These are phyloP conservation scores for Tachycineta bicolor DNA, from an alignment of 2,113 vertebrate genomes.

Conservation along the genomic window DNA sequence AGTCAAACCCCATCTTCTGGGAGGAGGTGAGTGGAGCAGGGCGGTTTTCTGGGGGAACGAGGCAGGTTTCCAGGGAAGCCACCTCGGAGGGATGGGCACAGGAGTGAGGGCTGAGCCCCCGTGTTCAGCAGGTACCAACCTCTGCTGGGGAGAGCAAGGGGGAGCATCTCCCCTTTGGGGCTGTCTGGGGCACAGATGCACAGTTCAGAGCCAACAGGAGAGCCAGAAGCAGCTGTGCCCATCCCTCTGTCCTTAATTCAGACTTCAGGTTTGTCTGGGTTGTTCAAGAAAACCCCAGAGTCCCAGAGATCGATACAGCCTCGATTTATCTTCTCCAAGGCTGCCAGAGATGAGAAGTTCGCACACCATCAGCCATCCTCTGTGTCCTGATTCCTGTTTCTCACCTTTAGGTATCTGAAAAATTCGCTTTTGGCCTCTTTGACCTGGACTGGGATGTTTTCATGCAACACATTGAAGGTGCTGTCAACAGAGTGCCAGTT, in stretches of 20 bases:
- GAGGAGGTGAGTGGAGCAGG: slow-evolving; percentile 81
- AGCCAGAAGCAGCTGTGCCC: not conserved
- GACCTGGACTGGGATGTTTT: slow-evolving; percentile 98
- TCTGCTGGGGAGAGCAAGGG: fast-evolving
- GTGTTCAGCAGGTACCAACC: fast-evolving
- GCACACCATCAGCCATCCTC: not conserved
- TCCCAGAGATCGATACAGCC: not conserved
- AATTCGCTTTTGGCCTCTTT: slow-evolving; percentile 94
- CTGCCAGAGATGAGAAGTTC: not conserved
- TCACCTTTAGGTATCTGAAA: slow-evolving; percentile 83
- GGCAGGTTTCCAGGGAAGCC: not conserved
- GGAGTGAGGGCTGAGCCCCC: fast-evolving
- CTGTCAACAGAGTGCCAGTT: slow-evolving; percentile 87
- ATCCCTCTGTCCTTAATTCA: not conserved
- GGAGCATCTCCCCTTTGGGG: not conserved
- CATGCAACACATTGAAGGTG: slow-evolving; percentile 90
- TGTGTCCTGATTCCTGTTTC: not conserved
- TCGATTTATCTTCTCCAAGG: fast-evolving
- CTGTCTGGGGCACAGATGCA: fast-evolving
- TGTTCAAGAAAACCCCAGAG: not conserved
- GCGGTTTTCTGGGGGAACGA: not conserved
- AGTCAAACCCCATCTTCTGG: slow-evolving; percentile 95
- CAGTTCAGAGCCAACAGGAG: not conserved
- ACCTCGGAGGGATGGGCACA: fast-evolving
- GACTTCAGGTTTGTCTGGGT: not conserved